Percentiles rank a stretch among this genome's conserved stretches.
These are phyloP conservation scores for Brachyptera risi DNA, from an alignment of 2,888 invertebrate genomes.

Conservation along the genomic window DNA sequence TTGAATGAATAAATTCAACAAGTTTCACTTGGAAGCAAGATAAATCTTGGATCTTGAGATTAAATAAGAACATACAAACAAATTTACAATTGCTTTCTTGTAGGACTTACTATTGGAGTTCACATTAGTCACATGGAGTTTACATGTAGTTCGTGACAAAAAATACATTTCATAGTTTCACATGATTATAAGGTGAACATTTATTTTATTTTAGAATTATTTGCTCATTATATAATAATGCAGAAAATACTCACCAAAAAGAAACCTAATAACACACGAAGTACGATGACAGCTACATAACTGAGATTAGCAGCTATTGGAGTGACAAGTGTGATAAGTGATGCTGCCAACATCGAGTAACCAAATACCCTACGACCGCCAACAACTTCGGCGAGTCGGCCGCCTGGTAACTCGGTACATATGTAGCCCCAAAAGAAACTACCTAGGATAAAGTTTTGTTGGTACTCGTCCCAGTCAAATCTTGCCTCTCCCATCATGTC, in stretches of 20 bases:
- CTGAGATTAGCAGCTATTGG: conserved; percentile 70
- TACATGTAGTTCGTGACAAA: no score
- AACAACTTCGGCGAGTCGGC: conserved; percentile 75
- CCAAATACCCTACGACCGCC: conserved; percentile 85
- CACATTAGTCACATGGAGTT: no score
- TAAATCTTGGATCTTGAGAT: no score
- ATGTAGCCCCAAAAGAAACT: conserved; percentile 93
- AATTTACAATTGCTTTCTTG: no score
- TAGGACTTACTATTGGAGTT: no score
- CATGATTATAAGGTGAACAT: no score
- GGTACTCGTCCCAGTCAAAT: conserved; percentile 73
- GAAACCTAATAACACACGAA: conserved; percentile 71
- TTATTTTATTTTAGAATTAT: no score
- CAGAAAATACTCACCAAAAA: conserved; percentile 52
- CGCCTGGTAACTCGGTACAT: conserved; percentile 84
- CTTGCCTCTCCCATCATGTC: conserved; percentile 41
- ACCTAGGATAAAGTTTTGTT: conserved; percentile 76
- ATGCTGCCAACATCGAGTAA: conserved; percentile 78
- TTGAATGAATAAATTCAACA: no score
- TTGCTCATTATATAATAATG: no score
- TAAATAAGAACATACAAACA: no score
- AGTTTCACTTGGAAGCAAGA: no score
- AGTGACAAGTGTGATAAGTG: conserved; percentile 73
- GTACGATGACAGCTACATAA: conserved; percentile 63
- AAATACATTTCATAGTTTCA: no score